phyloP scores from a whole-genome alignment of 1,140 invertebrate genomes.

The Pectinophora gossypiella region DNA sequence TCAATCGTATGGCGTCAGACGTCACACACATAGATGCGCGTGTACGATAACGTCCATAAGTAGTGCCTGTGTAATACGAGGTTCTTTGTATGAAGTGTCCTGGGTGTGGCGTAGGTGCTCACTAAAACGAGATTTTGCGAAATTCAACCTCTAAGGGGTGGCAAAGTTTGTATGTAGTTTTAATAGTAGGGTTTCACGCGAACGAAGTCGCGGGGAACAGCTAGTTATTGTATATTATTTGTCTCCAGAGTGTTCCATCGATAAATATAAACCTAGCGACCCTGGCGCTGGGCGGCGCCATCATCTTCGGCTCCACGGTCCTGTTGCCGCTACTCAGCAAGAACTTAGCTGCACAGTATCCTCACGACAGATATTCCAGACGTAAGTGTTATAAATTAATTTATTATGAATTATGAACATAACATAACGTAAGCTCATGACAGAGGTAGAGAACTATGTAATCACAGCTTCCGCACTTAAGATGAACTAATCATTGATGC shows the following conservation, averaged over 20 bases:
- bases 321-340: conserved; percentile 46
- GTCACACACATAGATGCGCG: too few species aligned
- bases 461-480: conserved; percentile 10
- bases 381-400: conserved; percentile 44
- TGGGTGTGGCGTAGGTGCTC: too few species aligned
- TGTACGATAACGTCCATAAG: too few species aligned
- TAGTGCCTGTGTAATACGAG: not conserved
- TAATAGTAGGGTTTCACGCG: not conserved
- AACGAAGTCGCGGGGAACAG: not conserved
- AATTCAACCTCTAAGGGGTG: not conserved
- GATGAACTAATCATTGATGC: too few species aligned
- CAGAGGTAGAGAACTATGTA: not conserved
- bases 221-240: not conserved
- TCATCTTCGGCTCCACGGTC: conserved; percentile 44
- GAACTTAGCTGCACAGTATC: conserved; percentile 19
- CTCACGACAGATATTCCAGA: conserved; percentile 29
- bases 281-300: conserved; percentile 42
- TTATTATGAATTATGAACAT: not conserved
- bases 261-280: conserved; percentile 61
- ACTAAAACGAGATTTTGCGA: not conserved
- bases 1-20: too few species aligned
- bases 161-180: not conserved
- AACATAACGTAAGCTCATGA: not conserved
- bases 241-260: conserved; percentile 52
- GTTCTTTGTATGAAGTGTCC: not conserved